These are phyloP conservation scores for Neodiprion lecontei DNA, from an alignment of 1,140 invertebrate species.

Conservation along the genomic window DNA sequence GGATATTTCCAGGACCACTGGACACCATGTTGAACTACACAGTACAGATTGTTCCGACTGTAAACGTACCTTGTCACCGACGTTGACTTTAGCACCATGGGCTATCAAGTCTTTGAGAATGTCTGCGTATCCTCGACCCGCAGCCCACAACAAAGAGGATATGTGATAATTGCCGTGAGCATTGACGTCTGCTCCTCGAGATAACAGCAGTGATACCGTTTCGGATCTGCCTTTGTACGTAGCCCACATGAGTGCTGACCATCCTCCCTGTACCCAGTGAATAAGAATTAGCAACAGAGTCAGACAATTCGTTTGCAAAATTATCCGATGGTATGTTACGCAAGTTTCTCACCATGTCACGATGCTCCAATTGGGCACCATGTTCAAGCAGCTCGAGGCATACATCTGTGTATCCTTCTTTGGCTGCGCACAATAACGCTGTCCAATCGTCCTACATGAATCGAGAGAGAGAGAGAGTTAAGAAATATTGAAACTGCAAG, in stretches of 20 bases:
- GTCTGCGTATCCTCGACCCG: slow-evolving; percentile 86
- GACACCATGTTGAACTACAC: not conserved
- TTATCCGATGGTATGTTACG: not conserved
- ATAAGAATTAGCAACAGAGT: slow-evolving; percentile 20
- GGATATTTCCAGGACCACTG: not conserved
- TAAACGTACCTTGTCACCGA: slow-evolving; percentile 80
- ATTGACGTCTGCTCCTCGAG: slow-evolving; percentile 91
- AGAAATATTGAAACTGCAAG: slow-evolving; percentile 9
- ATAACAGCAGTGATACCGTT: slow-evolving; percentile 82
- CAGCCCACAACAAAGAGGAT: slow-evolving; percentile 91
- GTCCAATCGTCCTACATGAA: slow-evolving; percentile 87
- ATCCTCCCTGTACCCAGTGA: slow-evolving; percentile 78
- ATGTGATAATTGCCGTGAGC: slow-evolving; percentile 96
- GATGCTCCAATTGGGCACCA: slow-evolving; percentile 87
- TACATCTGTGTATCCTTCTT: slow-evolving; percentile 86
- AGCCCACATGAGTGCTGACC: slow-evolving; percentile 98
- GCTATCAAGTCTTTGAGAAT: slow-evolving; percentile 84
- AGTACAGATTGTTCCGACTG: not conserved
- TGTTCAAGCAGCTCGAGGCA: slow-evolving; percentile 85
- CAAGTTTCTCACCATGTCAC: slow-evolving; percentile 80
- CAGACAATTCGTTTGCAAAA: slow-evolving; percentile 6
- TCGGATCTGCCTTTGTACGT: slow-evolving; percentile 89
- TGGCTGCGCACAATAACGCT: slow-evolving; percentile 86
- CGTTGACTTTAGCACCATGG: slow-evolving; percentile 90
- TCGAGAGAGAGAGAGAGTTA: slow-evolving; percentile 24